phyloP scores from a whole-genome alignment of 2,888 invertebrate species.

The Adelphocoris suturalis region DNA sequence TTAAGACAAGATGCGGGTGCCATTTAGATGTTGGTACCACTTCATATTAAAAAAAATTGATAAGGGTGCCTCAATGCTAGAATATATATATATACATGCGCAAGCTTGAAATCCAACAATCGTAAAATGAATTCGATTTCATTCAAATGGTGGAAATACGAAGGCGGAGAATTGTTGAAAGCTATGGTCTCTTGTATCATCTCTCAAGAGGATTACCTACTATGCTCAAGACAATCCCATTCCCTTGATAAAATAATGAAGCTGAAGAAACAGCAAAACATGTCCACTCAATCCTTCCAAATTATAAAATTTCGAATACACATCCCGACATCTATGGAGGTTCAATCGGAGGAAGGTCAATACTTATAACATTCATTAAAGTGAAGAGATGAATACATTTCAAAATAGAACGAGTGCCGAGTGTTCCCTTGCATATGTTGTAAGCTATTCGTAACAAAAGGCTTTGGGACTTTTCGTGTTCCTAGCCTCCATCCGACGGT shows the following conservation, averaged over 20 bases:
- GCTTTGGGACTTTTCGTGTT: conserved; percentile 15
- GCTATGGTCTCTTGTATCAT: no score
- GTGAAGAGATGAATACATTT: not conserved
- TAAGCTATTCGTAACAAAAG: not conserved
- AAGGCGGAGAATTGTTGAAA: no score
- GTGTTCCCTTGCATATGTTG: not conserved
- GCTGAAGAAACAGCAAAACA: not conserved
- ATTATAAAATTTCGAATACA: no score
- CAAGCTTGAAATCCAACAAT: no score
- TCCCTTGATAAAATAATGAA: not conserved
- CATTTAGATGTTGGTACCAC: no score
- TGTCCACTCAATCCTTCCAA: not conserved
- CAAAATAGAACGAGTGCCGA: not conserved
- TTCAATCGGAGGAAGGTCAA: no score
- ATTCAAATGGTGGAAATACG: no score
- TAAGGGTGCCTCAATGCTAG: no score
- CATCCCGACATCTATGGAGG: not conserved
- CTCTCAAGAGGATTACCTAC: not conserved
- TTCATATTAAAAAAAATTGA: no score
- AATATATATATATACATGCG: no score
- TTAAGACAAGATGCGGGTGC: no score
- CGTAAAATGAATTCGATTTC: no score
- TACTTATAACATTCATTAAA: not conserved
- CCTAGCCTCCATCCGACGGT: not conserved
- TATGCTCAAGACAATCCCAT: not conserved